Conservation (phyloP, 1,140 invertebrate genomes). For the Saccostrea echinata region DNA sequence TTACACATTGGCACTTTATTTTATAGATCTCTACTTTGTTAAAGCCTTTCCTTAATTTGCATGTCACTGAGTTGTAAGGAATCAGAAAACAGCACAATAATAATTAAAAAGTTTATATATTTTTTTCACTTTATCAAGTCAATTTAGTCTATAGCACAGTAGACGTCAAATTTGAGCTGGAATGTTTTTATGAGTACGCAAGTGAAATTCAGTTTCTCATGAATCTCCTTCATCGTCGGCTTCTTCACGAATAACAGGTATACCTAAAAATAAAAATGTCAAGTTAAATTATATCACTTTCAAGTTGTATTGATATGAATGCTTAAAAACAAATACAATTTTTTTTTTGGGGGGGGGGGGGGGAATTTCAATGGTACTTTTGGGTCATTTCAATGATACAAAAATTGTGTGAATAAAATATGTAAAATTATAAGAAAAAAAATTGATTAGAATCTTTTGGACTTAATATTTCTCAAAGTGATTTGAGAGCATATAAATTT, state of each 20-base stretch:
- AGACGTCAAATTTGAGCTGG: background rate
- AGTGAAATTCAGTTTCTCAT: background rate
- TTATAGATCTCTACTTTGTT: background rate
- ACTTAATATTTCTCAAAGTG: no score
- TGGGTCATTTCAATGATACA: no score
- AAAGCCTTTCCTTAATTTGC: background rate
- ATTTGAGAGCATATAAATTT: no score
- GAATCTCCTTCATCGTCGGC: constrained; percentile 59
- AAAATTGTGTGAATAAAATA: no score
- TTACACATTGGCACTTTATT: background rate
- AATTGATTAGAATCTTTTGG: no score
- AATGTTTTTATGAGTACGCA: background rate
- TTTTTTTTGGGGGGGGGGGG: no score
- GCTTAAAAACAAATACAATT: no score
- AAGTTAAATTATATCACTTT: background rate
- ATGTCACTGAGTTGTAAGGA: background rate
- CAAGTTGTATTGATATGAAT: no score
- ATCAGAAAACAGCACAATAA: background rate
- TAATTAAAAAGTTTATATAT: background rate
- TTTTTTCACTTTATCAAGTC: background rate
- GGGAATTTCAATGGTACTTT: no score
- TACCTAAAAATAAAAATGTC: constrained; percentile 57
- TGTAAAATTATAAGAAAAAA: no score
- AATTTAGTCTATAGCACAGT: background rate
- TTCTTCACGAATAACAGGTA: constrained; percentile 66